Percentiles rank a stretch among this genome's conserved stretches.
phyloP scores from a whole-genome alignment of 2,113 vertebrate species.

The Desmodus rotundus region DNA sequence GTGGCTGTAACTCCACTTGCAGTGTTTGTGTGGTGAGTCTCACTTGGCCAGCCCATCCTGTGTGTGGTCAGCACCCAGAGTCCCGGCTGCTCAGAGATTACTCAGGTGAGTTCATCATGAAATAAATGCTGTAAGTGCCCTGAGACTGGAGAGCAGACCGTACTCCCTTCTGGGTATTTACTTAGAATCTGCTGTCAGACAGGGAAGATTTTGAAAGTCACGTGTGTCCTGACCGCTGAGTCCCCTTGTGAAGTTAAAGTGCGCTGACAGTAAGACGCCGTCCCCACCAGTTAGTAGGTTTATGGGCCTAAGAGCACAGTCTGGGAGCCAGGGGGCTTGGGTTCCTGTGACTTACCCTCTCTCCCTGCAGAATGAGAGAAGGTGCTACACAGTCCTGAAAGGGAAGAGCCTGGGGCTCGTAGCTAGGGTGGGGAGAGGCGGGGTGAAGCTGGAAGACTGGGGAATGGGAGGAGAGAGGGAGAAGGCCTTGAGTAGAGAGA shows the following conservation, averaged over 20 bases:
- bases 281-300: not conserved
- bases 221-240: not conserved
- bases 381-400: not conserved
- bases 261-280: accelerated
- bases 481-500: not conserved
- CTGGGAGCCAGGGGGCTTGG: not conserved
- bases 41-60: accelerated
- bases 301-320: not conserved
- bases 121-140: not conserved
- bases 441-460: accelerated
- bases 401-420: accelerated
- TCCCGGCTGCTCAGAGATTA: not conserved
- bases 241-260: not conserved
- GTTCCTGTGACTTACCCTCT: not conserved
- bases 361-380: not conserved
- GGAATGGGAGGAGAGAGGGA: not conserved
- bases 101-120: not conserved
- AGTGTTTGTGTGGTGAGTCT: not conserved
- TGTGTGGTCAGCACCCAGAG: not conserved
- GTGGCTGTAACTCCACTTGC: not conserved
- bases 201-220: not conserved
- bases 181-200: not conserved
- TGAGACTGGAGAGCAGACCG: not conserved
- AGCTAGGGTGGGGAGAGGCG: not conserved
- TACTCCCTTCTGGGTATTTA: not conserved